Conservation (phyloP, 2,888 invertebrate species). For the Digitonthophagus gazella region DNA sequence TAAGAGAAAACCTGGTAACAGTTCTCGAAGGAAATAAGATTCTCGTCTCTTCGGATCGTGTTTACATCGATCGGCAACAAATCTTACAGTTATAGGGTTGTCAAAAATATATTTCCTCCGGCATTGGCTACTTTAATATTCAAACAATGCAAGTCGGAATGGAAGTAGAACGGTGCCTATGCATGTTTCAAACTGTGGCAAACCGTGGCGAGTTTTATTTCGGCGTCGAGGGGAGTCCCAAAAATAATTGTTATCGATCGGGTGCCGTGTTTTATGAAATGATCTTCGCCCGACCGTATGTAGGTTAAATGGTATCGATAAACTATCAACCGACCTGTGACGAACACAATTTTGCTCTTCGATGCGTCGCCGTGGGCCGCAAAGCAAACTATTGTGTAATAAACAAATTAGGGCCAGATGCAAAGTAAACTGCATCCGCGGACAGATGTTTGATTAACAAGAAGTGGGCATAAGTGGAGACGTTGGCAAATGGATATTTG, state of each 20-base stretch:
- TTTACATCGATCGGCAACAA: not conserved
- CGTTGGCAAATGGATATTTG: conserved; percentile 21
- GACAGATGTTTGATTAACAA: conserved; percentile 20
- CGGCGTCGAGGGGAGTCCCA: not conserved
- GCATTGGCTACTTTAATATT: not conserved
- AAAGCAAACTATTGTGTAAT: not conserved
- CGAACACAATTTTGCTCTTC: not conserved
- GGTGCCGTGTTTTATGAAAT: not conserved
- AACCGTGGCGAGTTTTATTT: not conserved
- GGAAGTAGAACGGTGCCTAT: not conserved
- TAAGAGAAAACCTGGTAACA: too few species aligned
- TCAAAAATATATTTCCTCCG: not conserved
- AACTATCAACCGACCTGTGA: not conserved
- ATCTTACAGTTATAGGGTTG: not conserved
- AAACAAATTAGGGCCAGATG: conserved; percentile 4
- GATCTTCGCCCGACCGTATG: not conserved
- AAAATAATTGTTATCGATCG: not conserved
- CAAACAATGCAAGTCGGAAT: not conserved
- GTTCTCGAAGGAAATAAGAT: not conserved
- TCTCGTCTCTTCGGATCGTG: not conserved
- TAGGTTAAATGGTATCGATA: not conserved
- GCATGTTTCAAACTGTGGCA: not conserved
- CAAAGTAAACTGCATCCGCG: not conserved
- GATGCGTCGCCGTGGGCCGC: not conserved
- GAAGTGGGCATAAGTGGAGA: conserved; percentile 18